Percentiles rank a stretch among this genome's conserved stretches.
phyloP scores from a whole-genome alignment of 2,113 vertebrate genomes.

The Hemiprocne comata region DNA sequence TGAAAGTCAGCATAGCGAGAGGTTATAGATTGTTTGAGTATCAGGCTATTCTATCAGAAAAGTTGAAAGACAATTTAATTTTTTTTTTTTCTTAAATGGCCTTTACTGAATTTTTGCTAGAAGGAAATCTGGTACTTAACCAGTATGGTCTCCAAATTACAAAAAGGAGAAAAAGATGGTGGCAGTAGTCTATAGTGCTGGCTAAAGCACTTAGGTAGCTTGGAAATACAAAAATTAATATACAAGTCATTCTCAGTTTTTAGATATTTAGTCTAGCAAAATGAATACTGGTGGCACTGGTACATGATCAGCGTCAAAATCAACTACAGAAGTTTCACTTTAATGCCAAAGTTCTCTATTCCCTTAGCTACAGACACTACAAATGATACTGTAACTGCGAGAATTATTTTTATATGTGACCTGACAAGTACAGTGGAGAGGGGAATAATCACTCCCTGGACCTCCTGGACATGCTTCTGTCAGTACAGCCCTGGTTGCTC shows the following conservation, averaged over 20 bases:
- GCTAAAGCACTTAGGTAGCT: background rate
- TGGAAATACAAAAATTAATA: background rate
- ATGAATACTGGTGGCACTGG: background rate
- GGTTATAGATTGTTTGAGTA: background rate
- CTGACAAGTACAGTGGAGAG: background rate
- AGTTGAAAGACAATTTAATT: background rate
- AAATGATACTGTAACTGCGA: background rate
- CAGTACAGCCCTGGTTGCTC: background rate
- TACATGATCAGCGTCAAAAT: background rate
- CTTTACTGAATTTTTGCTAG: background rate
- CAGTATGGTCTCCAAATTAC: background rate
- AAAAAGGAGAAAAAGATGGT: background rate
- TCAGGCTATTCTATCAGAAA: background rate
- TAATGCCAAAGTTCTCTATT: background rate
- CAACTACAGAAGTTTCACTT: fast-evolving
- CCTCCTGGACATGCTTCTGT: fast-evolving
- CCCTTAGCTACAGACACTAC: background rate
- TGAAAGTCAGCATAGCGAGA: background rate
- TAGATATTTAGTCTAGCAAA: background rate
- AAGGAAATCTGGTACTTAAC: background rate
- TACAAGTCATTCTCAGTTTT: background rate
- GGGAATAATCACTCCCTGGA: background rate
- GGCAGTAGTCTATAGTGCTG: background rate
- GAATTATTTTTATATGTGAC: background rate
- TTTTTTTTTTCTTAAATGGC: background rate